phyloP scores from a whole-genome alignment of 2,797 vertebrate species.

The Thunnus albacares region DNA sequence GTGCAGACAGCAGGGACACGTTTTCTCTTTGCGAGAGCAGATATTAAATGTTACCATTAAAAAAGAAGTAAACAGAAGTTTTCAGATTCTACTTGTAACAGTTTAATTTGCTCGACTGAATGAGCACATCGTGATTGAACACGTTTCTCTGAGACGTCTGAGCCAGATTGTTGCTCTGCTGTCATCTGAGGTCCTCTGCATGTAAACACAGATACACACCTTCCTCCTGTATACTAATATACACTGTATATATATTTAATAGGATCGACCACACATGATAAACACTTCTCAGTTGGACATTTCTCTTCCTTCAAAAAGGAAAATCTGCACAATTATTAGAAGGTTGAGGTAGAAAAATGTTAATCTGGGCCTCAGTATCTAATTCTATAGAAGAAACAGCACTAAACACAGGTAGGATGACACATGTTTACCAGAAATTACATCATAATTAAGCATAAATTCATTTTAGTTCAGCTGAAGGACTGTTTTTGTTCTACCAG shows the following conservation, averaged over 20 bases:
- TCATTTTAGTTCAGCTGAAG: background rate
- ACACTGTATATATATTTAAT: background rate
- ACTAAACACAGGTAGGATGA: background rate
- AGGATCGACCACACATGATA: too few species aligned
- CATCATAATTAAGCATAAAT: background rate
- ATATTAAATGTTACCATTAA: conserved; percentile 19
- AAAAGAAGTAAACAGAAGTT: background rate
- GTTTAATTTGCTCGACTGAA: conserved; percentile 17
- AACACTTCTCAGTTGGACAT: too few species aligned
- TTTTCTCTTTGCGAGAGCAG: background rate
- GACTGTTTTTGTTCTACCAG: conserved; percentile 28
- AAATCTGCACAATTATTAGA: background rate
- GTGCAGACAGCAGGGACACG: too few species aligned
- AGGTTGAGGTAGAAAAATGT: background rate
- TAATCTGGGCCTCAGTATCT: background rate
- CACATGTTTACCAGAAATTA: too few species aligned
- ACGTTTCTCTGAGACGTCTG: too few species aligned
- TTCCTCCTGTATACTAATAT: background rate
- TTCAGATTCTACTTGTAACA: conserved; percentile 7
- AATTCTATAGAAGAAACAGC: background rate
- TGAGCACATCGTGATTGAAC: conserved; percentile 12
- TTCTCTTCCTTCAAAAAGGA: too few species aligned
- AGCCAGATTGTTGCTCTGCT: background rate
- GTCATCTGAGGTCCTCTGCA: background rate
- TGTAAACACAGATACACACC: background rate